Evolutionary conservation across 1,140 invertebrate species (phyloP), one percentile per base, ranked within the genome.

Genomic region (Polypedilum vanderplanki): DNA sequence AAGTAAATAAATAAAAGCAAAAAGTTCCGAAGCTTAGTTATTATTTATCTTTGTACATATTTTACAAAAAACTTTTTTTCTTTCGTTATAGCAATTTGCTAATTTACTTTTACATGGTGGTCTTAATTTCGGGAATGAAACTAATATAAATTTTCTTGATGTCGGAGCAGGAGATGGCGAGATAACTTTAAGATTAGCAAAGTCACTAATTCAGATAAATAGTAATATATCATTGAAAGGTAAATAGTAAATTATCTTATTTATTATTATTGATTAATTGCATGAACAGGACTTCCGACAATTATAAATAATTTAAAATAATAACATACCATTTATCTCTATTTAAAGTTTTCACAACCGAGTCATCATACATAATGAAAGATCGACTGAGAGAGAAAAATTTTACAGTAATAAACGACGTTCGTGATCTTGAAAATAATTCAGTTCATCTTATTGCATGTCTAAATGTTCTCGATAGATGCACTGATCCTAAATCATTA

Each of bases 91-190:
- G 65, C 65, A 70, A 70, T 70, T 70, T 20, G 65, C 65, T 1
- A 18, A 70, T 9, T 70, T 70, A 3, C 17, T 70, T 7, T 1
- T 18, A n/a, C 15, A 18, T 18, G 65, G 65, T 22, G 65, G 65
- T 0, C 18, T 70, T 9, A n/a, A 20, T 18, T 70, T 70, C 17
- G 17, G 17, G 8, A 70, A 5, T 70, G 65, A 70, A 18, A 18
- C 81, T 84, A 18, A 78, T 85, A 76, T 81, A 20, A 78, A 79
- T 9, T 74, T 96, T 33, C 81, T 96, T 65, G 94, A 97, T 84
- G 85, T 97, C 73, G 95, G 95, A 18, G 94, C 95, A 40, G 95
- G 95, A 0, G 95, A 97, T 84, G 95, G 95, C 1, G 87, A 88
- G 76, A 92, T 94, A 0, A 96, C 95, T 0, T 81, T 88, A 12